These are phyloP conservation scores for Alcis repandata DNA, from an alignment of 2,888 invertebrate genomes.

Conservation along the genomic window DNA sequence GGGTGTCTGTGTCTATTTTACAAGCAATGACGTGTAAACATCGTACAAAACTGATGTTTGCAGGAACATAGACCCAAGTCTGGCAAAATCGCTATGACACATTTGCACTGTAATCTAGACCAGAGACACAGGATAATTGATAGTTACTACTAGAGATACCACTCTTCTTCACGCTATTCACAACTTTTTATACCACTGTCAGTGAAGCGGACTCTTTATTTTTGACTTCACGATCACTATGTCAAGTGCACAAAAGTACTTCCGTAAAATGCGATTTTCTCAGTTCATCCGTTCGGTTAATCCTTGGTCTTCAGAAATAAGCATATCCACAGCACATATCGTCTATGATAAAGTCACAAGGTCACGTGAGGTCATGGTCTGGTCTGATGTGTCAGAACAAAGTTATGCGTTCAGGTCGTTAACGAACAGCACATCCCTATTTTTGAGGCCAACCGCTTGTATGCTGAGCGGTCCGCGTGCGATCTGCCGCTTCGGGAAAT, in stretches of 20 bases:
- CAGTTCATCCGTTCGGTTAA: too few relatives aligned
- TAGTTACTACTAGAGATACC: too few relatives aligned
- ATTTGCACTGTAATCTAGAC: not conserved
- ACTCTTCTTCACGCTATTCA: too few relatives aligned
- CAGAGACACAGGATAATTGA: not conserved
- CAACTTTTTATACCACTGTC: too few relatives aligned
- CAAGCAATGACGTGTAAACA: constrained; percentile 18
- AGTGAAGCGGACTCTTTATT: too few relatives aligned
- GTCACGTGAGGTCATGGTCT: not conserved
- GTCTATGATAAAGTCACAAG: too few relatives aligned
- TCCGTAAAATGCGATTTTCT: too few relatives aligned
- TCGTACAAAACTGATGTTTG: not conserved
- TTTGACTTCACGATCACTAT: too few relatives aligned
- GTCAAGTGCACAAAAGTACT: too few relatives aligned
- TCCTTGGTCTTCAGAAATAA: too few relatives aligned
- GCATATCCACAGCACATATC: too few relatives aligned
- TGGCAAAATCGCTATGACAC: not conserved
- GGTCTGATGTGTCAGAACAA: not conserved
- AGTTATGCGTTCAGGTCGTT: constrained; percentile 95
- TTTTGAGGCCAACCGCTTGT: constrained; percentile 93
- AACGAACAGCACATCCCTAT: constrained; percentile 96
- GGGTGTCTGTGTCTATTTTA: constrained; percentile 4
- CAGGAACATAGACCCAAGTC: constrained; percentile 28
- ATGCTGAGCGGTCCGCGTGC: constrained; percentile 89
- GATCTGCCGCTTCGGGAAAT: constrained; percentile 96